These are phyloP conservation scores for Halictus ligatus DNA, from an alignment of 2,888 invertebrate species.

Conservation along the genomic window DNA sequence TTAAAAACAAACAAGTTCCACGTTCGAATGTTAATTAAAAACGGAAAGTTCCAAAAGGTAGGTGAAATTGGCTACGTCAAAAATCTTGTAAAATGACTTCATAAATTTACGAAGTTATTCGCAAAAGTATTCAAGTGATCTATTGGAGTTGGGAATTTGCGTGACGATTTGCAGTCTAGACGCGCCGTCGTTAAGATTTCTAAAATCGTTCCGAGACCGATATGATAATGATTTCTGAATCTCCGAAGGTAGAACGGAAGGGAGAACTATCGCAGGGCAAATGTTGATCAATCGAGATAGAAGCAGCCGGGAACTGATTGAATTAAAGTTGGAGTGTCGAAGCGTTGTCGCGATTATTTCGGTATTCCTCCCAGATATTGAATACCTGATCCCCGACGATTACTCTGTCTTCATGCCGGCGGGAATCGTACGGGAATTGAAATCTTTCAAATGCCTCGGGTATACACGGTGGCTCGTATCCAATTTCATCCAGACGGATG, in stretches of 20 bases:
- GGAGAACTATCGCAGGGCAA: constrained; percentile 41
- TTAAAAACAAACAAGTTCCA: neutral
- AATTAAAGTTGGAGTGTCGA: constrained; percentile 56
- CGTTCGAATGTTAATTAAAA: neutral
- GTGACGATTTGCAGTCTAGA: neutral
- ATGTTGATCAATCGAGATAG: constrained; percentile 52
- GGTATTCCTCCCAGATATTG: constrained; percentile 26
- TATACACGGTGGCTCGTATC: constrained; percentile 28
- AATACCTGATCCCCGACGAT: constrained; percentile 53
- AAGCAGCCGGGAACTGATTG: constrained; percentile 38
- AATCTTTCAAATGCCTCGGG: constrained; percentile 51
- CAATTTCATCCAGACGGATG: neutral
- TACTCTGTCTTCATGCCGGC: constrained; percentile 37
- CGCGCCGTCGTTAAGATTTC: neutral
- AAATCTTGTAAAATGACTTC: neutral
- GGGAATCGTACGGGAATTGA: constrained; percentile 46
- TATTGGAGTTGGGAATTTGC: neutral
- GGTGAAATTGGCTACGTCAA: neutral
- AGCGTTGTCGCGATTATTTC: constrained; percentile 43
- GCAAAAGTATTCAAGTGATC: neutral
- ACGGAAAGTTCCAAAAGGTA: neutral
- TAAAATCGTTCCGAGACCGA: neutral
- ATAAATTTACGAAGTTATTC: neutral
- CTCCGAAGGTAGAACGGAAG: neutral
- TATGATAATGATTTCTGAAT: constrained; percentile 1